phyloP scores from a whole-genome alignment of 1,140 invertebrate genomes.

The Aphaenogaster floridana region DNA sequence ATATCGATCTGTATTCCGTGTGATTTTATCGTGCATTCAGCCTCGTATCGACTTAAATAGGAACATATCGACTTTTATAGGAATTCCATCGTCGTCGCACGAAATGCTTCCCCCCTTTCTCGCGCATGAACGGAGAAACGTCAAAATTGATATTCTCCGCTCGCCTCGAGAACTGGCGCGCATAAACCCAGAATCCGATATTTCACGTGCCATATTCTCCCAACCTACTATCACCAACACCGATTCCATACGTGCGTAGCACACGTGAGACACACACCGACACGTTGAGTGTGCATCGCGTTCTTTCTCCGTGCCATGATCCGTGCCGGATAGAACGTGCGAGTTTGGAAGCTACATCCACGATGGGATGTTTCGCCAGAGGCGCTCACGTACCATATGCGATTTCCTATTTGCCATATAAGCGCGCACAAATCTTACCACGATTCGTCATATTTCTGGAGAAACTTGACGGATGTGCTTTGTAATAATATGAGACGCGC shows the following conservation, averaged over 20 bases:
- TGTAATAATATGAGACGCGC: neutral
- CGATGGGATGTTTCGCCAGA: constrained; percentile 66
- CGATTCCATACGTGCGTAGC: constrained; percentile 45
- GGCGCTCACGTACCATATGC: constrained; percentile 59
- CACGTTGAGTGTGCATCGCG: constrained; percentile 55
- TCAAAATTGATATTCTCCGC: constrained; percentile 86
- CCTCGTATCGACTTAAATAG: constrained; percentile 83
- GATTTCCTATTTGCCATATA: constrained; percentile 61
- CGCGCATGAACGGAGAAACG: constrained; percentile 77
- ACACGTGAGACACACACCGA: constrained; percentile 48
- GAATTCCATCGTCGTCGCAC: constrained; percentile 70
- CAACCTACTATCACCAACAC: constrained; percentile 61
- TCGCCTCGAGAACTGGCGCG: constrained; percentile 76
- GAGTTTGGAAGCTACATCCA: constrained; percentile 64
- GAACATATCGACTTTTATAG: constrained; percentile 83
- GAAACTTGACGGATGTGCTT: neutral
- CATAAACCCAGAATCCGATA: constrained; percentile 84
- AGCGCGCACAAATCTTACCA: constrained; percentile 40
- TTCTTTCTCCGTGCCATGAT: constrained; percentile 64
- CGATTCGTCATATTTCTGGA: constrained; percentile 45
- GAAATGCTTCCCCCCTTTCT: constrained; percentile 13
- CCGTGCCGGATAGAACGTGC: constrained; percentile 64
- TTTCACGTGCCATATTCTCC: constrained; percentile 78
- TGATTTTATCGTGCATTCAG: constrained; percentile 81
- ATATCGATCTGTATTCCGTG: constrained; percentile 83